Percentiles rank a stretch among this genome's conserved stretches.
These are phyloP conservation scores for Drosophila melanica DNA, from an alignment of 1,140 invertebrate species.

Conservation along the genomic window DNA sequence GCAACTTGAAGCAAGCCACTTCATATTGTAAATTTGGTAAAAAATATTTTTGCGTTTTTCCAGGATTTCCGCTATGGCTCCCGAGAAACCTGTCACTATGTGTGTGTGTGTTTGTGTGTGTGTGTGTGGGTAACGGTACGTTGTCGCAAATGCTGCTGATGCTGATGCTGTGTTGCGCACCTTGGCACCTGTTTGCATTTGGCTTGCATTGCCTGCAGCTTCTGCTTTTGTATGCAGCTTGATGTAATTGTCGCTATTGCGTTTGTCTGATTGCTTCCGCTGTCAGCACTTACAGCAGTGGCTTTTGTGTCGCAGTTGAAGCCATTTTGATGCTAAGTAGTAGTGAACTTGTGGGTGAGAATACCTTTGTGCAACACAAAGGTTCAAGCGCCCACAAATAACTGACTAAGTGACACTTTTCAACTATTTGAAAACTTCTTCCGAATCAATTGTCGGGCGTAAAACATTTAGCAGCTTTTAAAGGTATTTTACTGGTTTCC, in stretches of 20 bases:
- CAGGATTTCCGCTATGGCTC: slow-evolving; percentile 62
- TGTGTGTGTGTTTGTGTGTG: too few species aligned
- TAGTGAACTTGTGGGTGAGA: not conserved
- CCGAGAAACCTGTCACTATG: not conserved
- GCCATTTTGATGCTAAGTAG: not conserved
- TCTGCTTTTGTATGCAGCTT: slow-evolving; percentile 26
- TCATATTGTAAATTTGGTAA: slow-evolving; percentile 76
- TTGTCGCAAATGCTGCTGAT: slow-evolving; percentile 13
- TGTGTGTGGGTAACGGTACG: not conserved
- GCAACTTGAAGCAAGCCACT: slow-evolving; percentile 57
- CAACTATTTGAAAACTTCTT: too few species aligned
- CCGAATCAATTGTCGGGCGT: too few species aligned
- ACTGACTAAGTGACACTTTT: too few species aligned
- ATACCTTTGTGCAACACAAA: not conserved
- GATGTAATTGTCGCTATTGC: slow-evolving; percentile 41
- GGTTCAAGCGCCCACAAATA: not conserved
- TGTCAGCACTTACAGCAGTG: not conserved
- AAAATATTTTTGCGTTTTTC: slow-evolving; percentile 73
- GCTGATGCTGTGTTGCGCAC: not conserved
- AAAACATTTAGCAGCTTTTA: too few species aligned
- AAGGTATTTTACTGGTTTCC: too few species aligned
- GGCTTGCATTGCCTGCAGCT: slow-evolving; percentile 13
- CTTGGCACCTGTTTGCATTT: slow-evolving; percentile 42
- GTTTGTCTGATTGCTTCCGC: slow-evolving; percentile 44
- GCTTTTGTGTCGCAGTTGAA: slow-evolving; percentile 6